phyloP scores from a whole-genome alignment of 2,113 vertebrate genomes.

The Ctenomys sociabilis region DNA sequence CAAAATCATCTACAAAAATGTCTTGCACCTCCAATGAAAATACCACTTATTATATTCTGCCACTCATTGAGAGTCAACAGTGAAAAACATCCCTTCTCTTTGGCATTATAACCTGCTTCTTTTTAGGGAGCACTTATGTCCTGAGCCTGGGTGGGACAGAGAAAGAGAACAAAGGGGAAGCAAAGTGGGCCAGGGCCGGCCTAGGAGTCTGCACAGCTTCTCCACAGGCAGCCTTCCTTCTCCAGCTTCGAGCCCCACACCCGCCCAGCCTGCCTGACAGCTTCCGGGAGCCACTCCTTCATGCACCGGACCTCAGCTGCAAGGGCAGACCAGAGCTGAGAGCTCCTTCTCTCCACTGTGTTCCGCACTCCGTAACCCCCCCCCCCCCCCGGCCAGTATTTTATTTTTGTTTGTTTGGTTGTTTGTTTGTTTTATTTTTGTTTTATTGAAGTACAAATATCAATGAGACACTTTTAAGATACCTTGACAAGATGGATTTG shows the following conservation, averaged over 20 bases:
- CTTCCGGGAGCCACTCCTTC: background rate
- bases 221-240: background rate
- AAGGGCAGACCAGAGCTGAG: background rate
- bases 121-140: constrained; percentile 17
- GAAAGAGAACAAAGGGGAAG: background rate
- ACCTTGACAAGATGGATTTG: too few relatives aligned
- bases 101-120: background rate
- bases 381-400: too few relatives aligned
- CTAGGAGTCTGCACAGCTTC: too few relatives aligned
- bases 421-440: too few relatives aligned
- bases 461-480: too few relatives aligned
- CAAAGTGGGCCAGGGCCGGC: too few relatives aligned
- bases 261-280: background rate
- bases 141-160: background rate
- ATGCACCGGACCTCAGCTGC: background rate
- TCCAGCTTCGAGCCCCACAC: background rate
- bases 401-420: too few relatives aligned
- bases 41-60: constrained; percentile 19
- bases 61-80: background rate
- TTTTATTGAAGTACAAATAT: too few relatives aligned
- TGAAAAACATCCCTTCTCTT: background rate
- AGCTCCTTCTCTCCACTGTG: background rate
- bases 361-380: too few relatives aligned
- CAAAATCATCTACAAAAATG: background rate
- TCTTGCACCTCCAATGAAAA: constrained; percentile 35